Evolutionary conservation across 2,888 invertebrate species (phyloP).

Genomic region (Lepas anatifera): DNA sequence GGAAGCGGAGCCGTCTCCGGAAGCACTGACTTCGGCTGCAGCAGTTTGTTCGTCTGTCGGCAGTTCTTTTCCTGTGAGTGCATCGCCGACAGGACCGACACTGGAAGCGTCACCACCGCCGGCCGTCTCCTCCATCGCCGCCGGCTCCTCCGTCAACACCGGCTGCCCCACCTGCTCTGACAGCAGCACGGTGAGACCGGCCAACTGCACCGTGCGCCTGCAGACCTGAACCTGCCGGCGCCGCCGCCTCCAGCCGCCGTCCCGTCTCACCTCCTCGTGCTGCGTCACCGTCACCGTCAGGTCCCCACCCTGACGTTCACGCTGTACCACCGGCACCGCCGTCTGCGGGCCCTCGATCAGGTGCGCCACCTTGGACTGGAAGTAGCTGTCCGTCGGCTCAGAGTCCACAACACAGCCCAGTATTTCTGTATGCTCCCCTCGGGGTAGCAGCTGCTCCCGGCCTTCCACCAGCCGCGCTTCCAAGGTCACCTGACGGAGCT

Average conservation of each 20-base stretch:
- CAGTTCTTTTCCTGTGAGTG: too few relatives aligned
- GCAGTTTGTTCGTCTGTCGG: background rate
- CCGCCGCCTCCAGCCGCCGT: background rate
- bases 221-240: background rate
- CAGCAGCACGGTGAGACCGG: background rate
- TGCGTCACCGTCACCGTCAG: background rate
- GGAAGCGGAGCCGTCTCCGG: too few relatives aligned
- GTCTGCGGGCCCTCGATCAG: background rate
- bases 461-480: background rate
- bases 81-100: too few relatives aligned
- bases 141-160: too few relatives aligned
- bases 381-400: background rate
- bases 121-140: too few relatives aligned
- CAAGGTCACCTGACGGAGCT: background rate
- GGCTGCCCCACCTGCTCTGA: background rate
- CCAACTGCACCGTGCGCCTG: background rate
- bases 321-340: background rate
- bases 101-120: too few relatives aligned
- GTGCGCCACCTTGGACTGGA: background rate
- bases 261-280: background rate
- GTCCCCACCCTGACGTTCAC: background rate
- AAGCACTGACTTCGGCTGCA: too few relatives aligned
- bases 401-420: background rate
- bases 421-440: background rate
- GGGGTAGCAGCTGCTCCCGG: background rate